These are phyloP conservation scores for Lepidochrysops patricia DNA, from an alignment of 2,888 invertebrate species.

Conservation along the genomic window DNA sequence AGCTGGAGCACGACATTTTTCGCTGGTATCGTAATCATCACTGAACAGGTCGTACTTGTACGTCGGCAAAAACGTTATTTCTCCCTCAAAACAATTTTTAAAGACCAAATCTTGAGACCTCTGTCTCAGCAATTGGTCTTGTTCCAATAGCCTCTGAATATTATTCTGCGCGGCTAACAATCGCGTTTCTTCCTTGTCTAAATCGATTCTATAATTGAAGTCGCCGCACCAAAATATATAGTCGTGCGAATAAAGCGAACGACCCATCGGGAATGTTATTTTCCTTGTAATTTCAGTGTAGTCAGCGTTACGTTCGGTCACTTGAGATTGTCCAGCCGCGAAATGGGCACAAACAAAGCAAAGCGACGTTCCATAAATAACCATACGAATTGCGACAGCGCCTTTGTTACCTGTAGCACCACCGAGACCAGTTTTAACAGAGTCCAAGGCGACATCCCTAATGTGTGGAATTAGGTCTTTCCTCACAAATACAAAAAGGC, in stretches of 20 bases:
- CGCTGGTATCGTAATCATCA: slow-evolving; percentile 99
- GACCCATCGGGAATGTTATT: slow-evolving; percentile 92
- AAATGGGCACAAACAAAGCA: slow-evolving; percentile 99
- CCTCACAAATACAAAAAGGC: slow-evolving; percentile 94
- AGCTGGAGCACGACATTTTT: slow-evolving; percentile 96
- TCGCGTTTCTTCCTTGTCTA: slow-evolving; percentile 95
- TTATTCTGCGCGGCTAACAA: slow-evolving; percentile 85
- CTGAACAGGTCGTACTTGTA: slow-evolving; percentile 99
- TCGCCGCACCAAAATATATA: slow-evolving; percentile 99
- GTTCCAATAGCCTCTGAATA: slow-evolving; percentile 82
- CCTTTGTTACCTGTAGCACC: slow-evolving; percentile 99
- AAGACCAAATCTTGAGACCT: slow-evolving; percentile 89
- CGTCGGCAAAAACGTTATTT: slow-evolving; percentile 93
- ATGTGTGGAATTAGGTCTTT: slow-evolving; percentile 92
- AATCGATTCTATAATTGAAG: slow-evolving; percentile 97
- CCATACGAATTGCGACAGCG: slow-evolving; percentile 93
- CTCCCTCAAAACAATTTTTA: slow-evolving; percentile 93
- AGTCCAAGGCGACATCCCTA: slow-evolving; percentile 94
- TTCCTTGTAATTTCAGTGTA: slow-evolving; percentile 96
- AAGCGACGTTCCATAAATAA: slow-evolving; percentile 92
- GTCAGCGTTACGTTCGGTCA: slow-evolving; percentile 95
- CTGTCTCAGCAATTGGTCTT: slow-evolving; percentile 91
- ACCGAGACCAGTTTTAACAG: slow-evolving; percentile 97
- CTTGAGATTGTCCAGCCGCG: slow-evolving; percentile 98
- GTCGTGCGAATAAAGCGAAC: slow-evolving; percentile 95